Evolutionary conservation across 1,140 invertebrate species (phyloP), one percentile per base, ranked within the genome.

Genomic region (Goniozus legneri): DNA sequence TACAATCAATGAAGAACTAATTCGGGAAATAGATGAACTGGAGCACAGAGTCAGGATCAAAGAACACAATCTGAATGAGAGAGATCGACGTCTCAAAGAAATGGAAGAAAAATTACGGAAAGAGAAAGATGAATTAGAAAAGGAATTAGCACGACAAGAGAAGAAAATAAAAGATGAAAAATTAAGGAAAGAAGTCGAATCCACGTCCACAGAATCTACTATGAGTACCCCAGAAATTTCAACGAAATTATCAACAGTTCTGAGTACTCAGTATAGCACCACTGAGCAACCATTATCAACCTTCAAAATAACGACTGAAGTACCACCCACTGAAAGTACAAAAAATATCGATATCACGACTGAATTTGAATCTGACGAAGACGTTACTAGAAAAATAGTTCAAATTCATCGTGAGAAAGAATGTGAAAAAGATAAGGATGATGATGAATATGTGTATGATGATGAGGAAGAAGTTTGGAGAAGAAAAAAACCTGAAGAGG

Each of bases 391-490:
- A n/a, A n/a, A n/a, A n/a, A n/a, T n/a, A n/a, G n/a, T n/a, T n/a
- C n/a, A n/a, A n/a, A n/a, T n/a, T n/a, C n/a, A n/a, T n/a, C n/a
- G n/a, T n/a, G n/a, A n/a, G n/a, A n/a, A n/a, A n/a, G n/a, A n/a
- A n/a, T n/a, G n/a, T n/a, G n/a, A n/a, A n/a, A n/a, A n/a, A n/a
- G n/a, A n/a, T n/a, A n/a, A n/a, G n/a, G n/a, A n/a, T n/a, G n/a
- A n/a, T n/a, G n/a, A n/a, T n/a, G 21, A 44, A 2, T 56, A 51
- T 20, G 37, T 48, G 6, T 52, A 43, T 38, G 53, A 56, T 19
- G 15, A 47, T 12, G 42, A 56, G 2, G 53, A 52, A 35, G 53
- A 56, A 37, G 44, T 51, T n/a, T 56, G 53, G 53, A 47, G 41
- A 34, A 38, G 48, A 24, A 37, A 49, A 16, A 24, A 13, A 12